Evolutionary conservation across 1,140 invertebrate species (phyloP).

Genomic region (Acromyrmex heyeri): DNA sequence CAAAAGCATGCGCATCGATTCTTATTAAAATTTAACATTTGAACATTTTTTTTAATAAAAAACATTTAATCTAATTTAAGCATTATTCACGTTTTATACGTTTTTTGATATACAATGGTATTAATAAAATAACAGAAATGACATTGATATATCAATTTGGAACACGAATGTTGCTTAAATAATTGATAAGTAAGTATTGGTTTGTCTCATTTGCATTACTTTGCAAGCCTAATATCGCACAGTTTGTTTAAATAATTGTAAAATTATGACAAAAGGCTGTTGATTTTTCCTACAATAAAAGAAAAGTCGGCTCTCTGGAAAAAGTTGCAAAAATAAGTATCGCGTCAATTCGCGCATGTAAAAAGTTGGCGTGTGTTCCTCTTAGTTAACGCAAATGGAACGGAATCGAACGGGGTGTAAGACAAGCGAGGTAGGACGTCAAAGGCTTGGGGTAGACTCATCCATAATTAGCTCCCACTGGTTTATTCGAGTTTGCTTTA

Average conservation of each 20-base stretch:
- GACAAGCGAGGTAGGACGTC: constrained; percentile 43
- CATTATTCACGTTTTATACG: not conserved
- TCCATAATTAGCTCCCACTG: constrained; percentile 52
- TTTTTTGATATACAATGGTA: not conserved
- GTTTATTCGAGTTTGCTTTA: constrained; percentile 58
- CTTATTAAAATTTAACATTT: not conserved
- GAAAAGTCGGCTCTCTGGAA: not conserved
- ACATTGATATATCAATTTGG: not conserved
- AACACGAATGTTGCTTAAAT: not conserved
- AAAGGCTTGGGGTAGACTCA: constrained; percentile 50
- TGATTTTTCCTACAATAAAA: not conserved
- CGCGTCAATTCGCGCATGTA: constrained; percentile 39
- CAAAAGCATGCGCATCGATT: not conserved
- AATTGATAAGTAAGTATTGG: not conserved
- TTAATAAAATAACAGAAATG: not conserved
- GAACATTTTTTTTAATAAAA: not conserved
- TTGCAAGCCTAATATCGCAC: not conserved
- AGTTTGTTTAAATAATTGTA: not conserved
- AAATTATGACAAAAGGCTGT: not conserved
- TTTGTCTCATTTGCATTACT: not conserved
- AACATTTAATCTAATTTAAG: not conserved
- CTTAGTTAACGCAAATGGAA: constrained; percentile 52
- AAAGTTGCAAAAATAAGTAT: constrained; percentile 58
- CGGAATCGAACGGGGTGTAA: constrained; percentile 44
- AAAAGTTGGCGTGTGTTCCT: constrained; percentile 46